Evolutionary conservation across 2,888 invertebrate species (phyloP).

Genomic region (Ectemnius cavifrons): DNA sequence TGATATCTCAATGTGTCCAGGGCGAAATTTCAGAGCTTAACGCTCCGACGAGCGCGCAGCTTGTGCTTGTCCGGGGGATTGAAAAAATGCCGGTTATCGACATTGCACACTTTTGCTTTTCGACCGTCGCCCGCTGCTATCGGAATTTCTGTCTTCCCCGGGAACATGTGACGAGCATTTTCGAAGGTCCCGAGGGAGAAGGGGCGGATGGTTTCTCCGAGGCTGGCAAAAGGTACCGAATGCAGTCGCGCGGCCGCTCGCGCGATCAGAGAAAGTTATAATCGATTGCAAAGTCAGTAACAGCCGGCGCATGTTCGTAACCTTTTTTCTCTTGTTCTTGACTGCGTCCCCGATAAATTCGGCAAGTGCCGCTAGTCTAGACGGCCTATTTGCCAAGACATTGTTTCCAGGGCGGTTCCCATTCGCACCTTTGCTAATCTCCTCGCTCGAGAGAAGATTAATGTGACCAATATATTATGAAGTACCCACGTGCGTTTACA

Average conservation of each 20-base stretch:
- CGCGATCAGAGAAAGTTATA: conserved; percentile 7
- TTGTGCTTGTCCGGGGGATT: conserved; percentile 19
- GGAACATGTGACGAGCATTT: conserved; percentile 2
- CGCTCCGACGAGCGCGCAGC: conserved; percentile 33
- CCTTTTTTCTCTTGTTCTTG: no score
- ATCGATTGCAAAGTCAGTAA: background rate
- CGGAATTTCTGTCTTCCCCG: background rate
- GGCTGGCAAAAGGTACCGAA: background rate
- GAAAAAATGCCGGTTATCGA: conserved; percentile 46
- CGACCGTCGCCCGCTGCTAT: background rate
- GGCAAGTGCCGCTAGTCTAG: no score
- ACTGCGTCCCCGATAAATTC: no score
- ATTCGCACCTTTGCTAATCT: no score
- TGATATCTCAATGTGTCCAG: conserved; percentile 53
- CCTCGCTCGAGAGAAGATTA: no score
- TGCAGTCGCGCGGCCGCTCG: background rate
- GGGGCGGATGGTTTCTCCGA: background rate
- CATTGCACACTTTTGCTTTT: background rate
- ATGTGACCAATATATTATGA: no score
- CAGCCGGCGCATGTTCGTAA: no score
- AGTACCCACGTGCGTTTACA: no score
- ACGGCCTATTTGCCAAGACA: no score
- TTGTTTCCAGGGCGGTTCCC: no score
- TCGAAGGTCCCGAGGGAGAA: background rate
- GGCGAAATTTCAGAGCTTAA: conserved; percentile 52